phyloP scores from a whole-genome alignment of 1,140 invertebrate species.

The Copidosoma floridanum region DNA sequence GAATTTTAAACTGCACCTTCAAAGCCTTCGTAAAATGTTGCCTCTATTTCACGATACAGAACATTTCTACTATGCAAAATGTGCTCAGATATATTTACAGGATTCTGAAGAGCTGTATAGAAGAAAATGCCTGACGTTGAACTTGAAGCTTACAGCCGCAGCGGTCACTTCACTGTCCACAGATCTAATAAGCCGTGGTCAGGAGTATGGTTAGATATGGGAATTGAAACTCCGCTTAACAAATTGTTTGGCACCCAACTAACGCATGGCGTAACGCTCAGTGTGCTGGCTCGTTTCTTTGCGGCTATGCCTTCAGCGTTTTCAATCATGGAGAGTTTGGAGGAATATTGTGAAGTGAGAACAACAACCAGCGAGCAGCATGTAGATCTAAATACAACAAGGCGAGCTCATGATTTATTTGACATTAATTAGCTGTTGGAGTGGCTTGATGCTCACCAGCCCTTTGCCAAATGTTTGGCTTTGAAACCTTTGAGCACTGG shows the following conservation, averaged over 20 bases:
- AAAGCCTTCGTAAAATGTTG: constrained; percentile 40
- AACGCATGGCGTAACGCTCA: constrained; percentile 31
- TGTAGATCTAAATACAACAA: constrained; percentile 44
- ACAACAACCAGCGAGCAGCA: too few relatives aligned
- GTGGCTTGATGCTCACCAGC: constrained; percentile 45
- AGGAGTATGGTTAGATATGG: constrained; percentile 47
- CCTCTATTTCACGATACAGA: constrained; percentile 46
- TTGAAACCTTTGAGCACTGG: constrained; percentile 46
- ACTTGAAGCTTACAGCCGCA: constrained; percentile 33
- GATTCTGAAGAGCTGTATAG: too few relatives aligned
- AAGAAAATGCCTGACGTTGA: too few relatives aligned
- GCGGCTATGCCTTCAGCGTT: constrained; percentile 23
- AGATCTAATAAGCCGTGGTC: constrained; percentile 48
- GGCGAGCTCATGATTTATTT: constrained; percentile 42
- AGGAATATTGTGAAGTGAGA: constrained; percentile 33
- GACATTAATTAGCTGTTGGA: constrained; percentile 40
- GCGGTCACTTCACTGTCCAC: constrained; percentile 43
- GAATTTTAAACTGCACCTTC: constrained; percentile 41
- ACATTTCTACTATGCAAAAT: constrained; percentile 46
- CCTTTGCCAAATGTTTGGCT: constrained; percentile 38
- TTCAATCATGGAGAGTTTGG: constrained; percentile 39
- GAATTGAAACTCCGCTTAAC: constrained; percentile 46
- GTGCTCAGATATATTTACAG: constrained; percentile 42
- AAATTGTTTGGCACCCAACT: constrained; percentile 37
- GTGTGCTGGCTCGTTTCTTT: constrained; percentile 32